These are phyloP conservation scores for Pandion haliaetus DNA, from an alignment of 2,113 vertebrate species.

Conservation along the genomic window DNA sequence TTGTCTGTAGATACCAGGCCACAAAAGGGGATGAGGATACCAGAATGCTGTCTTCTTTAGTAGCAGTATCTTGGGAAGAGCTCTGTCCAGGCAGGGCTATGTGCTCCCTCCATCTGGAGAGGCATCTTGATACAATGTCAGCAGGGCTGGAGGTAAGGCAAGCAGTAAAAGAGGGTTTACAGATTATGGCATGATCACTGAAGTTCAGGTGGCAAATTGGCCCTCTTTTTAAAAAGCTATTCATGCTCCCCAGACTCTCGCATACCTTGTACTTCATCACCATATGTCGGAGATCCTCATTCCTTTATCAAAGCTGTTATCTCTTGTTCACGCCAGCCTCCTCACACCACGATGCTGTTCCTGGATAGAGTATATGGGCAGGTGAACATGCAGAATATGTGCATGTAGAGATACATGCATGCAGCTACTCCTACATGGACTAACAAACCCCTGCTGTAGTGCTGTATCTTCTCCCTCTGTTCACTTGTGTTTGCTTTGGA, in stretches of 20 bases:
- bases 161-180: not conserved
- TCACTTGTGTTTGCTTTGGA: not conserved
- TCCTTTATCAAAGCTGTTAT: not conserved
- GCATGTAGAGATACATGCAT: not conserved
- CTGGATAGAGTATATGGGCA: not conserved
- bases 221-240: not conserved
- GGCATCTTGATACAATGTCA: not conserved
- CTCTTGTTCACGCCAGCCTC: not conserved
- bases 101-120: not conserved
- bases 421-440: not conserved
- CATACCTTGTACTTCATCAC: not conserved
- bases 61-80: not conserved
- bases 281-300: not conserved
- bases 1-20: not conserved
- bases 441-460: fast-evolving
- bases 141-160: not conserved
- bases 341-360: not conserved
- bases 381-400: not conserved
- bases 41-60: not conserved
- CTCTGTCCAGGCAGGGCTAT: not conserved
- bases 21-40: not conserved
- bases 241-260: not conserved
- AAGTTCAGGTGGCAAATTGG: not conserved
- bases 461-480: not conserved
- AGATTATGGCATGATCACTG: not conserved